Evolutionary conservation across 2,113 vertebrate species (phyloP).

Genomic region (Pseudorasbora parva): DNA sequence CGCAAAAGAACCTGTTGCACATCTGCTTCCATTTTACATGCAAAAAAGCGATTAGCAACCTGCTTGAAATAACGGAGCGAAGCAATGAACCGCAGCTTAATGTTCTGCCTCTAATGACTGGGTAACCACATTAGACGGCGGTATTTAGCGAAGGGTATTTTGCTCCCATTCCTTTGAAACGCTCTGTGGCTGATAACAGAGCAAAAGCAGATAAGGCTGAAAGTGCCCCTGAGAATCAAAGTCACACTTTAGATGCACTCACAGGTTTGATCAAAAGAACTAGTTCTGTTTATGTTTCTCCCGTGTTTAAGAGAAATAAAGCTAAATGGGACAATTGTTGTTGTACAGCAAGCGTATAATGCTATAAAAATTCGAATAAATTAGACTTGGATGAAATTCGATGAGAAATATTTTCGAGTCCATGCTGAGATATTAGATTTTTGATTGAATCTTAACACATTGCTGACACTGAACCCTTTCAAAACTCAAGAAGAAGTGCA

Average conservation of each 20-base stretch:
- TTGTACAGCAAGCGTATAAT: not conserved
- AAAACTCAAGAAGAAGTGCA: not conserved
- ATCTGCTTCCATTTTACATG: slow-evolving; percentile 56
- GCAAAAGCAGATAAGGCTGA: slow-evolving; percentile 7
- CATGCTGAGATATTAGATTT: not conserved
- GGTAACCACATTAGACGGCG: slow-evolving; percentile 67
- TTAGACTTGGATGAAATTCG: not conserved
- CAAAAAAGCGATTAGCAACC: slow-evolving; percentile 57
- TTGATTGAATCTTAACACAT: not conserved
- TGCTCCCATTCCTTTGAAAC: slow-evolving; percentile 36
- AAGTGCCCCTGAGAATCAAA: slow-evolving; percentile 31
- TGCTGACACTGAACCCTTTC: not conserved
- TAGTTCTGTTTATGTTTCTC: slow-evolving; percentile 3
- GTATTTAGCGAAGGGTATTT: slow-evolving; percentile 51
- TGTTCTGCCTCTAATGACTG: slow-evolving; percentile 64
- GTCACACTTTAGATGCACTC: slow-evolving; percentile 4
- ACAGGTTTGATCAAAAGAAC: not conserved
- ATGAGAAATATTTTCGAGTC: not conserved
- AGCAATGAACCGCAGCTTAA: slow-evolving; percentile 61
- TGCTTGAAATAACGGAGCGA: slow-evolving; percentile 59
- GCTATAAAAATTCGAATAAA: not conserved
- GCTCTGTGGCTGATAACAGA: slow-evolving; percentile 27
- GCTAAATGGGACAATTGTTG: not conserved
- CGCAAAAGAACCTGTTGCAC: slow-evolving; percentile 46
- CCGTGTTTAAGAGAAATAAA: not conserved